phyloP scores from a whole-genome alignment of 1,140 invertebrate genomes.

The Bombus pascuorum region DNA sequence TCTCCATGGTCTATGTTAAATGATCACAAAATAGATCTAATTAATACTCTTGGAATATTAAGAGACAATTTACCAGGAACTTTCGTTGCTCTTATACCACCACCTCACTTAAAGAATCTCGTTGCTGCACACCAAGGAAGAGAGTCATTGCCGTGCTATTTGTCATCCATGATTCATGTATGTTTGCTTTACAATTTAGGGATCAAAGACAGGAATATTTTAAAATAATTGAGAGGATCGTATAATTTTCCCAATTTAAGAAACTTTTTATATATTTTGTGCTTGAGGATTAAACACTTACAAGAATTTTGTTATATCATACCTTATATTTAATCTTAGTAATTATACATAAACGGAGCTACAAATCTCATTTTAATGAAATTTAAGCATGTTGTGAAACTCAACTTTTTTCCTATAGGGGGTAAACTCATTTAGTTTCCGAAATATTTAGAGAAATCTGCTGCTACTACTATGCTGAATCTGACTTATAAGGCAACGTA shows the following conservation, averaged over 20 bases:
- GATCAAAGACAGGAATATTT: slow-evolving; percentile 63
- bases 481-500: too few species aligned
- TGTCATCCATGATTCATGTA: slow-evolving; percentile 78
- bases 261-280: too few species aligned
- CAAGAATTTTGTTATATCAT: too few species aligned
- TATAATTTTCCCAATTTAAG: slow-evolving; percentile 11
- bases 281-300: too few species aligned
- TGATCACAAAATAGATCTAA: slow-evolving; percentile 82
- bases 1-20: slow-evolving; percentile 73
- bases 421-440: too few species aligned
- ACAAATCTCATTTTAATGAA: too few species aligned
- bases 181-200: slow-evolving; percentile 76
- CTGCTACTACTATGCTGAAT: too few species aligned
- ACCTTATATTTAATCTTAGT: too few species aligned
- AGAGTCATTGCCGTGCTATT: slow-evolving; percentile 71
- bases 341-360: too few species aligned
- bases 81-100: slow-evolving; percentile 84
- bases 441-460: too few species aligned
- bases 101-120: slow-evolving; percentile 77
- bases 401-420: rapidly evolving
- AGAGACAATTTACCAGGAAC: slow-evolving; percentile 85
- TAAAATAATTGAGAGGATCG: slow-evolving; percentile 79
- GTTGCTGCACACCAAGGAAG: slow-evolving; percentile 64
- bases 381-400: too few species aligned
- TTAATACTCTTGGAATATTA: slow-evolving; percentile 82